These are phyloP conservation scores for Eudemis profundana DNA, from an alignment of 2,888 invertebrate species.

Conservation along the genomic window DNA sequence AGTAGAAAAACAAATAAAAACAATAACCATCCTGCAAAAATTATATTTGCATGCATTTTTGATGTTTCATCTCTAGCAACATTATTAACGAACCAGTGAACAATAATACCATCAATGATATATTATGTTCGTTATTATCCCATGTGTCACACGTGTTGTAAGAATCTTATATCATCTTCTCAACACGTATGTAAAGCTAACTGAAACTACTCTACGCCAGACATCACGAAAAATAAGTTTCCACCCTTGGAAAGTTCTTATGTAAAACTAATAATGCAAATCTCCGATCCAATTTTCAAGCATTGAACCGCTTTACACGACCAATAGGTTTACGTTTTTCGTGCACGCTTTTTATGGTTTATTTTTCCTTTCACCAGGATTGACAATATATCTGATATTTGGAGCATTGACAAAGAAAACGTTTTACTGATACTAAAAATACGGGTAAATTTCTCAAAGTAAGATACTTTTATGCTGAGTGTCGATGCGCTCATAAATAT, in stretches of 20 bases:
- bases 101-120: no score
- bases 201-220: not conserved
- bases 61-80: no score
- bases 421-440: constrained; percentile 27
- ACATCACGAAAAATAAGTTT: not conserved
- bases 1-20: no score
- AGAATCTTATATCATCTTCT: no score
- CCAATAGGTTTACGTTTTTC: constrained; percentile 1
- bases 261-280: constrained; percentile 32
- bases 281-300: constrained; percentile 17
- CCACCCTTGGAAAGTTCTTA: not conserved
- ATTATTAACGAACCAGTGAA: no score
- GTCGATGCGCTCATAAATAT: not conserved
- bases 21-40: no score
- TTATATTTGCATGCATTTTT: no score
- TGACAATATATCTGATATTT: not conserved
- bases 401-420: no score
- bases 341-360: constrained; percentile 9
- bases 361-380: not conserved
- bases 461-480: not conserved
- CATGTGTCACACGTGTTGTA: no score
- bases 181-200: not conserved
- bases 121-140: no score
- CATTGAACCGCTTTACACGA: constrained; percentile 12
- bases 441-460: constrained; percentile 9